A percentile compares a stretch with the other conserved stretches of the same genome.
phyloP scores from a whole-genome alignment of 2,797 vertebrate genomes.

The Onychomys leucogaster region DNA sequence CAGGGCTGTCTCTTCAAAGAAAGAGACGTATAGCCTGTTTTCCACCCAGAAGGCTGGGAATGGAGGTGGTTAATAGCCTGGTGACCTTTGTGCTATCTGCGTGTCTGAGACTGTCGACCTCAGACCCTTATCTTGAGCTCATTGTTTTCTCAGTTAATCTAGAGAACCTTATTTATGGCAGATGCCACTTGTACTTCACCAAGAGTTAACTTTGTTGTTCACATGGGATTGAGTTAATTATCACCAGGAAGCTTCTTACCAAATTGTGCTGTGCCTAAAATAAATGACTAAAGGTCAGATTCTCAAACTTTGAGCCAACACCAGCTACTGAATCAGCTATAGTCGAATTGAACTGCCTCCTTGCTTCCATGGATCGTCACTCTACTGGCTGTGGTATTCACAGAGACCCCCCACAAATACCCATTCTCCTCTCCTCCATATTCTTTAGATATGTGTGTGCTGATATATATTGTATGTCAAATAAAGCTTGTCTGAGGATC shows the following conservation, averaged over 20 bases:
- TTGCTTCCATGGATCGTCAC: background rate
- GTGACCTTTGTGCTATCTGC: background rate
- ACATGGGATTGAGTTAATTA: background rate
- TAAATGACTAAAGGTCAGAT: background rate
- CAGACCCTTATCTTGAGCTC: background rate
- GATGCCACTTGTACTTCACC: background rate
- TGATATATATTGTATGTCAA: too few relatives aligned
- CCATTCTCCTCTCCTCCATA: background rate
- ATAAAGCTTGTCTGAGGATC: too few relatives aligned
- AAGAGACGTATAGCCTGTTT: background rate
- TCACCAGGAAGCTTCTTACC: background rate
- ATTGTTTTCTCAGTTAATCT: background rate
- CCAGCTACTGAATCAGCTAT: background rate
- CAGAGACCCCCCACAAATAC: background rate
- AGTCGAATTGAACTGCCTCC: background rate
- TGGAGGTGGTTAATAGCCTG: background rate
- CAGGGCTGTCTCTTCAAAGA: background rate
- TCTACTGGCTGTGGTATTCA: background rate
- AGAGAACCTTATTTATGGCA: background rate
- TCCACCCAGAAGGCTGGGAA: background rate
- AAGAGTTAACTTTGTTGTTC: background rate
- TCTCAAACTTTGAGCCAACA: background rate
- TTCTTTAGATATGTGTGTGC: background rate
- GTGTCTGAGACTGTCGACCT: background rate
- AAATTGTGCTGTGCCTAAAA: background rate